Evolutionary conservation across 2,888 invertebrate genomes (phyloP).

Genomic region (Biston betularia): DNA sequence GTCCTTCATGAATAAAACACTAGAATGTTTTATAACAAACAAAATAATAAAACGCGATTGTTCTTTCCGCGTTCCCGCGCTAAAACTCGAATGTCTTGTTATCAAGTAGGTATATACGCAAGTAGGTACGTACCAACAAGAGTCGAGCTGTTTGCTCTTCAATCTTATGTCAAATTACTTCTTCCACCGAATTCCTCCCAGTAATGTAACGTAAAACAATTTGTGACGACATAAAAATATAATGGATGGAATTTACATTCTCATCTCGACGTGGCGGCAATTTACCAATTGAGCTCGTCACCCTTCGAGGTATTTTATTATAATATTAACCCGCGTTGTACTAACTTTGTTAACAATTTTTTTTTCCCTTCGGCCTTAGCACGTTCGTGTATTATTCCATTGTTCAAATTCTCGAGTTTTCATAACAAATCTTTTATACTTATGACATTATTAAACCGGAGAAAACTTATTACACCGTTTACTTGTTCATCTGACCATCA

Average conservation of each 20-base stretch:
- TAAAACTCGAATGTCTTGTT: background rate
- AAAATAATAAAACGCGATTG: no score
- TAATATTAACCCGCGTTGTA: background rate
- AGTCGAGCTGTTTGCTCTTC: slow-evolving; percentile 12
- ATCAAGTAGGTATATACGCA: background rate
- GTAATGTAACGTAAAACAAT: slow-evolving; percentile 35
- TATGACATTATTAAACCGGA: no score
- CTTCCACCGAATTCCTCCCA: slow-evolving; percentile 25
- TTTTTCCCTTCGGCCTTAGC: no score
- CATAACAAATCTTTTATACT: no score
- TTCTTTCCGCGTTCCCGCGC: no score
- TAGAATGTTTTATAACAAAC: no score
- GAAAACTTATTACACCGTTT: no score
- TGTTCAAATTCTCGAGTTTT: no score
- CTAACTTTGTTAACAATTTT: no score
- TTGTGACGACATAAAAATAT: slow-evolving; percentile 41
- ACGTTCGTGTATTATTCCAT: no score
- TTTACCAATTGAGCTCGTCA: slow-evolving; percentile 49
- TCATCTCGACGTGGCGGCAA: slow-evolving; percentile 46
- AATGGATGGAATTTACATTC: slow-evolving; percentile 52
- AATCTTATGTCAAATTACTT: slow-evolving; percentile 25
- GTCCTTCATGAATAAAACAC: no score
- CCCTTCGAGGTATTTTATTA: slow-evolving; percentile 15
- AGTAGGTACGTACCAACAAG: background rate
- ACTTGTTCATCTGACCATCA: no score